Percentiles rank a stretch among this genome's conserved stretches.
These are phyloP conservation scores for Stegodyphus dumicola DNA, from an alignment of 1,140 invertebrate genomes.

Conservation along the genomic window DNA sequence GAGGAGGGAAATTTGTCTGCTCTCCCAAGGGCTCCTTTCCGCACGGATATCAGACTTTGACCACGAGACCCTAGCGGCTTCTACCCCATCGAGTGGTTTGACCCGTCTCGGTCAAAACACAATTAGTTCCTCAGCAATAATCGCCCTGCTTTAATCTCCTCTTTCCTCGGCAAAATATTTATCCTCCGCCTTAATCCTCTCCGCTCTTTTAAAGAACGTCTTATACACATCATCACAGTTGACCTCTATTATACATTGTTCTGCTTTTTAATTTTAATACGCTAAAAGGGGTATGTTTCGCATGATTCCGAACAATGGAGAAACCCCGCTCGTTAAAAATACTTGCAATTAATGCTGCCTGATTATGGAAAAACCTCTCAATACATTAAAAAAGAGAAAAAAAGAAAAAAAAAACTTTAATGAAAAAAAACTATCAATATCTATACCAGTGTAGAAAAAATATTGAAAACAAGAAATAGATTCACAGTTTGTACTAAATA, in stretches of 20 bases:
- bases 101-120: conserved; percentile 54
- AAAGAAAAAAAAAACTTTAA: no score
- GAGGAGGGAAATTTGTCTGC: conserved; percentile 60
- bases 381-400: no score
- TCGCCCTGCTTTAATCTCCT: conserved; percentile 21
- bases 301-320: no score
- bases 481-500: no score
- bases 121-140: conserved; percentile 55
- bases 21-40: conserved; percentile 55
- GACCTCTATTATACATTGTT: background rate
- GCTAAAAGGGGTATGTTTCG: no score
- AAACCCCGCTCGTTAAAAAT: no score
- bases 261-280: no score
- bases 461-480: no score
- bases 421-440: no score
- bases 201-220: conserved; percentile 13
- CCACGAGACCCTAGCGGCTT: conserved; percentile 55
- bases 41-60: conserved; percentile 56
- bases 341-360: no score
- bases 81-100: conserved; percentile 50
- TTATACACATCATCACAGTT: conserved; percentile 6
- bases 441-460: no score
- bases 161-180: conserved; percentile 2
- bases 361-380: no score
- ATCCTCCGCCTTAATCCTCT: conserved; percentile 1